Percentiles rank a stretch among this genome's conserved stretches.
These are phyloP conservation scores for Caenorhabditis panamensis DNA, from an alignment of 2,888 invertebrate genomes.

Conservation along the genomic window DNA sequence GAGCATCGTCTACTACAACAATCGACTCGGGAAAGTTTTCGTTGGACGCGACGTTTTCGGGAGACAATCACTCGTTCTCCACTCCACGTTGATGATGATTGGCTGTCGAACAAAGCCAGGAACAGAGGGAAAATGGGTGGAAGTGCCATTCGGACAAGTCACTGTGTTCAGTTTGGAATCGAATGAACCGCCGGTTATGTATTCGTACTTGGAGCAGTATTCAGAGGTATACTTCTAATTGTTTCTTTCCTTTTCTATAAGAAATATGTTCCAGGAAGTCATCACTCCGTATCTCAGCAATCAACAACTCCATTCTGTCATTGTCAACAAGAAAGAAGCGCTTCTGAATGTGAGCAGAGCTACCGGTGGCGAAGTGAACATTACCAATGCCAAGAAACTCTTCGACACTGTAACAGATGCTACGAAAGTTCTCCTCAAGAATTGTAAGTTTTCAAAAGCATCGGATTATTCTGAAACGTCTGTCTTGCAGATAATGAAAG, in stretches of 20 bases:
- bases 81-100: slow-evolving; percentile 7
- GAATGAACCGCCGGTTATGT: slow-evolving; percentile 6
- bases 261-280: slow-evolving; percentile 9
- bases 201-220: slow-evolving; percentile 51
- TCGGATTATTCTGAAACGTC: neutral
- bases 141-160: slow-evolving; percentile 66
- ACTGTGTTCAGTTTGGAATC: slow-evolving; percentile 23
- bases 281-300: slow-evolving; percentile 11
- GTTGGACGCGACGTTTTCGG: slow-evolving; percentile 71
- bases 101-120: slow-evolving; percentile 35
- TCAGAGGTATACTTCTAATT: slow-evolving; percentile 47
- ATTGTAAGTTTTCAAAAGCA: slow-evolving; percentile 12
- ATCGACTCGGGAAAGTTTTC: slow-evolving; percentile 35
- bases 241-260: neutral
- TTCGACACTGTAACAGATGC: slow-evolving; percentile 24
- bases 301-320: neutral
- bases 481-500: slow-evolving; percentile 11
- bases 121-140: slow-evolving; percentile 50
- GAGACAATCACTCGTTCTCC: slow-evolving; percentile 64
- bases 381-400: slow-evolving; percentile 4
- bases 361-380: slow-evolving; percentile 9
- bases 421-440: slow-evolving; percentile 34
- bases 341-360: slow-evolving; percentile 37
- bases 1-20: slow-evolving; percentile 45
- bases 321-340: slow-evolving; percentile 8